These are phyloP conservation scores for Noturus placidus DNA, from an alignment of 2,113 vertebrate genomes.

Conservation along the genomic window DNA sequence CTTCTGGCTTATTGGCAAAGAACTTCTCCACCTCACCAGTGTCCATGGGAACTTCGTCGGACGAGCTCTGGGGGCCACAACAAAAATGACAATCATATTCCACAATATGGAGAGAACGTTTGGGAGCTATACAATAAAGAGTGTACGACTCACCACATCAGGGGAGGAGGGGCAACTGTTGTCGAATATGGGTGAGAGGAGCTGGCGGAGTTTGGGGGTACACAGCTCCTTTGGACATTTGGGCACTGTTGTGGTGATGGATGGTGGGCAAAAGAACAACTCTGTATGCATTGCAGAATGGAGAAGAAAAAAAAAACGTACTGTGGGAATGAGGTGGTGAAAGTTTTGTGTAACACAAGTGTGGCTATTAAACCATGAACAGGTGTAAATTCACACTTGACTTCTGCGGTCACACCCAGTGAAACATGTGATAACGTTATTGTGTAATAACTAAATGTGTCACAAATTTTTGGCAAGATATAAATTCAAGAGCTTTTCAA, in stretches of 20 bases:
- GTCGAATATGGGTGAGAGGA: constrained; percentile 82
- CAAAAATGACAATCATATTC: background rate
- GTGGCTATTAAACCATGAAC: background rate
- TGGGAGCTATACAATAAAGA: too few species aligned
- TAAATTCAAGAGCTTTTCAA: background rate
- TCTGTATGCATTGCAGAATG: constrained; percentile 55
- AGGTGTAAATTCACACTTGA: background rate
- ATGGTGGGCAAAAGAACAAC: constrained; percentile 70
- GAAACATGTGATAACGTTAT: background rate
- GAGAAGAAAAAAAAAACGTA: background rate
- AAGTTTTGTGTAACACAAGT: background rate
- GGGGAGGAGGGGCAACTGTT: background rate
- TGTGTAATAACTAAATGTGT: background rate
- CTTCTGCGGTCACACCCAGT: background rate
- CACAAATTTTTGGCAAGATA: background rate
- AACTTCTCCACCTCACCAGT: constrained; percentile 70
- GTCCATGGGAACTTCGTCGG: constrained; percentile 55
- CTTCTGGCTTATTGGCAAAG: constrained; percentile 62
- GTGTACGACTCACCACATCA: constrained; percentile 43
- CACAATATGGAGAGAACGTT: background rate
- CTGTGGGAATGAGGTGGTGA: background rate
- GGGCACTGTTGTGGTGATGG: constrained; percentile 50
- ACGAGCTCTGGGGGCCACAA: constrained; percentile 19
- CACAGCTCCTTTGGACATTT: constrained; percentile 79
- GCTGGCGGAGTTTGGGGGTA: constrained; percentile 75